Percentiles rank a stretch among this genome's conserved stretches.
Conservation (phyloP, 64 coral and sea anemone species). For the Exaiptasia diaphana region DNA sequence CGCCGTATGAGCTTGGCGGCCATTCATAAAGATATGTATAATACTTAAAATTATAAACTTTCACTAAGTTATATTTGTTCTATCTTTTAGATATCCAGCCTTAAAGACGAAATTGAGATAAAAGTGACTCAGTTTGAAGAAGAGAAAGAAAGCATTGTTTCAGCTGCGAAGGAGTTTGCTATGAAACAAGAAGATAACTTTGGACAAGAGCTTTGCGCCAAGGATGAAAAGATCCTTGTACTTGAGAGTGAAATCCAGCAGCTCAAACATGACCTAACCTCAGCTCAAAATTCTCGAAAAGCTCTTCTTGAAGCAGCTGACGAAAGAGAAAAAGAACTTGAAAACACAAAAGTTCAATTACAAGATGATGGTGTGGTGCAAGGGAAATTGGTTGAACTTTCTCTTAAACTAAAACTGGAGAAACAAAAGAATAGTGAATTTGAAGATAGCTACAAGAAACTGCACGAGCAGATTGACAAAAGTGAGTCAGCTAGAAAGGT, state of each 20-base stretch:
- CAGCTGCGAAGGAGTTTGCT: conserved; percentile 52
- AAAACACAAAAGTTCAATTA: background rate
- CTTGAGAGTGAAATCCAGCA: conserved; percentile 10
- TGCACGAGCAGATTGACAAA: conserved; percentile 5
- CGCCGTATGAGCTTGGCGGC: no score
- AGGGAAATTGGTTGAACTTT: conserved; percentile 21
- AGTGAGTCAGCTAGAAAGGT: background rate
- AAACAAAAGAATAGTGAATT: conserved; percentile 8
- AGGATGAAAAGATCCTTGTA: conserved; percentile 1
- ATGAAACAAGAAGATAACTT: conserved; percentile 50
- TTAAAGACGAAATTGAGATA: conserved; percentile 18
- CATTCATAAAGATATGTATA: no score
- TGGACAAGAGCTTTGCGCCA: background rate
- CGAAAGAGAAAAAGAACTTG: conserved; percentile 46
- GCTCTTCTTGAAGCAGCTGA: conserved; percentile 39
- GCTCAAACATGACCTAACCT: conserved; percentile 1
- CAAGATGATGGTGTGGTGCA: conserved; percentile 6
- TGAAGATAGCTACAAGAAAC: conserved; percentile 18
- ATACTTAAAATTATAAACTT: no score
- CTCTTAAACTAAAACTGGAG: conserved; percentile 3
- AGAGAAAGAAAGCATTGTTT: conserved; percentile 35
- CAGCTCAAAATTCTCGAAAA: conserved; percentile 28
- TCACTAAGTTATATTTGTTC: background rate
- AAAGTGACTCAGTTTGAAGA: conserved; percentile 32
- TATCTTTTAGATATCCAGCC: conserved; percentile 8